A percentile compares a stretch with the other conserved stretches of the same genome.
These are phyloP conservation scores for Ictalurus punctatus DNA, from an alignment of 2,113 vertebrate genomes.

Conservation along the genomic window DNA sequence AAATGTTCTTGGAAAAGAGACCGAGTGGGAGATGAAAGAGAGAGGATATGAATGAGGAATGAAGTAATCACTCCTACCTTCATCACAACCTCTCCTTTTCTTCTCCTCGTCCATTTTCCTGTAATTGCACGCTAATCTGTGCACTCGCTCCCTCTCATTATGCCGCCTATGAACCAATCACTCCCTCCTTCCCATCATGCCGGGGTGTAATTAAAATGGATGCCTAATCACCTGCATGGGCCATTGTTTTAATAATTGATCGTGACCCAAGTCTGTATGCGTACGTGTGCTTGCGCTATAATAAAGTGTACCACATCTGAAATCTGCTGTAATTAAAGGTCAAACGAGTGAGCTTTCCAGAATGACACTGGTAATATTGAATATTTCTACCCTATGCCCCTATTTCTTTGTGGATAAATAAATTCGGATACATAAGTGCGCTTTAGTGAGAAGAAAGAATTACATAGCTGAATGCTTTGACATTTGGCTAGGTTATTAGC, in stretches of 20 bases:
- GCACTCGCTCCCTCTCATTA: slow-evolving; percentile 50
- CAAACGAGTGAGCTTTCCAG: slow-evolving; percentile 58
- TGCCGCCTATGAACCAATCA: slow-evolving; percentile 46
- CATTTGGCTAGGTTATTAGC: slow-evolving; percentile 19
- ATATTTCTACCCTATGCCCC: slow-evolving; percentile 32
- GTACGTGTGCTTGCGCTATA: slow-evolving; percentile 37
- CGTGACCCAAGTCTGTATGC: slow-evolving; percentile 49
- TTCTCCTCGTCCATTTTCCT: slow-evolving; percentile 54
- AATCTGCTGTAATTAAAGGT: slow-evolving; percentile 58
- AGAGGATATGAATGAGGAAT: slow-evolving; percentile 26
- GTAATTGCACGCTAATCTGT: slow-evolving; percentile 20
- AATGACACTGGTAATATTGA: slow-evolving; percentile 52
- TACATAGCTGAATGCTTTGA: not conserved
- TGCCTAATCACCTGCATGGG: slow-evolving; percentile 53
- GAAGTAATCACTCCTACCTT: slow-evolving; percentile 8
- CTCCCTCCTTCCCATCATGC: slow-evolving; percentile 35
- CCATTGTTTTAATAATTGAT: slow-evolving; percentile 64
- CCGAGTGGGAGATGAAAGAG: not conserved
- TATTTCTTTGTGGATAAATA: slow-evolving; percentile 14
- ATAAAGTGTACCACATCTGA: slow-evolving; percentile 14
- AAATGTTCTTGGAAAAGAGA: slow-evolving; percentile 18
- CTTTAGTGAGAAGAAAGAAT: slow-evolving; percentile 10
- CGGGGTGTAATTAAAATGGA: slow-evolving; percentile 60
- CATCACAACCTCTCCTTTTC: not conserved
- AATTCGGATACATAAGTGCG: not conserved